These are phyloP conservation scores for Thereva nobilitata DNA, from an alignment of 2,888 invertebrate genomes.

Conservation along the genomic window DNA sequence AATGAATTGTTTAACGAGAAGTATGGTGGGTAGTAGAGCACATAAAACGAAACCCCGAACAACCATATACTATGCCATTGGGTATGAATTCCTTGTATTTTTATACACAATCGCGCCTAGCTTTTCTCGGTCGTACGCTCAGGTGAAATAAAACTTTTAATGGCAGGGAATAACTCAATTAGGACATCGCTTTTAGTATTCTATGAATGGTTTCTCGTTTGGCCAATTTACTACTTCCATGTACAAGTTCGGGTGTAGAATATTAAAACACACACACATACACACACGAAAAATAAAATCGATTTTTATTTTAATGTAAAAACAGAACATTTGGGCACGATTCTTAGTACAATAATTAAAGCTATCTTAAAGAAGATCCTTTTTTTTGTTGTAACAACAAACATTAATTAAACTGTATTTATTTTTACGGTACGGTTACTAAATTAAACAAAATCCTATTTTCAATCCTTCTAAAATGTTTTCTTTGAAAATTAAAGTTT, in stretches of 20 bases:
- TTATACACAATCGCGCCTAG: slow-evolving; percentile 1
- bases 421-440: too few species aligned
- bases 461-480: too few species aligned
- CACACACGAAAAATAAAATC: too few species aligned
- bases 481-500: too few species aligned
- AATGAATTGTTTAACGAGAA: neutral
- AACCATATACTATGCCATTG: neutral
- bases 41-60: too few species aligned
- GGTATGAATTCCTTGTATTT: neutral
- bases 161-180: slow-evolving; percentile 18
- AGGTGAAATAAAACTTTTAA: slow-evolving; percentile 22
- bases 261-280: neutral
- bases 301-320: too few species aligned
- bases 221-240: slow-evolving; percentile 9
- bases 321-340: too few species aligned
- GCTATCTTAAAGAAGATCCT: too few species aligned
- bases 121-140: neutral
- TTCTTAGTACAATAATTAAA: too few species aligned
- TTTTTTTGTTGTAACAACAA: too few species aligned
- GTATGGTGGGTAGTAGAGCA: neutral
- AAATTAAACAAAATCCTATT: too few species aligned
- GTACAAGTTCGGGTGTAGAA: neutral
- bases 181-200: neutral
- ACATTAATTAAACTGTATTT: too few species aligned
- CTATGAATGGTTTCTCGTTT: neutral